These are phyloP conservation scores for Xanthorhoe designata DNA, from an alignment of 2,888 invertebrate species.

Conservation along the genomic window DNA sequence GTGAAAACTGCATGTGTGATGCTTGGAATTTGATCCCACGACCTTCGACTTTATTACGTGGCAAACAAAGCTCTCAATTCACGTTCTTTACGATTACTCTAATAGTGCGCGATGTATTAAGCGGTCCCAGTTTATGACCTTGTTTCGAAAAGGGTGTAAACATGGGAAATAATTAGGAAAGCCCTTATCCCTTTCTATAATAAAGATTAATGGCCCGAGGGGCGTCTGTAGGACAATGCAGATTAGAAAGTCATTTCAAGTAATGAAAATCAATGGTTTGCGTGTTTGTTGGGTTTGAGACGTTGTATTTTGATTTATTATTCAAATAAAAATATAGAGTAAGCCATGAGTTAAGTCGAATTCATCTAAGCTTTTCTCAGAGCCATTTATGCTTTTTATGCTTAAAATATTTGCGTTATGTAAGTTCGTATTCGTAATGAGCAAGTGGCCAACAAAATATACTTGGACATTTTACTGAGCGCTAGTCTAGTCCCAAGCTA, in stretches of 20 bases:
- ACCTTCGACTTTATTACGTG: too few species aligned
- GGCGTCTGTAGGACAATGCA: slow-evolving; percentile 17
- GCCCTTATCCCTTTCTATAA: slow-evolving; percentile 24
- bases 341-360: too few species aligned
- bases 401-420: too few species aligned
- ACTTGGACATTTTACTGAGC: too few species aligned
- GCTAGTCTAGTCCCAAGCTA: too few species aligned
- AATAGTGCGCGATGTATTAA: slow-evolving; percentile 1
- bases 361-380: too few species aligned
- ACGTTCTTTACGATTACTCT: background rate
- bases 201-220: slow-evolving; percentile 24
- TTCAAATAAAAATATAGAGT: too few species aligned
- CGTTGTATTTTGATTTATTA: background rate
- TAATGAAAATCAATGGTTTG: slow-evolving; percentile 26
- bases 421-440: too few species aligned
- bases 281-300: background rate
- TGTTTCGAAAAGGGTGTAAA: slow-evolving; percentile 21
- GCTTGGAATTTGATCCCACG: too few species aligned
- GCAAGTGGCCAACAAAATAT: too few species aligned
- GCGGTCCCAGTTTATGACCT: background rate
- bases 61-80: background rate
- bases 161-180: slow-evolving; percentile 21
- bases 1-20: too few species aligned
- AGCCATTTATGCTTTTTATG: too few species aligned
- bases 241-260: slow-evolving; percentile 25